Evolutionary conservation across 1,140 invertebrate species (phyloP).

Genomic region (Megalonaias nervosa): DNA sequence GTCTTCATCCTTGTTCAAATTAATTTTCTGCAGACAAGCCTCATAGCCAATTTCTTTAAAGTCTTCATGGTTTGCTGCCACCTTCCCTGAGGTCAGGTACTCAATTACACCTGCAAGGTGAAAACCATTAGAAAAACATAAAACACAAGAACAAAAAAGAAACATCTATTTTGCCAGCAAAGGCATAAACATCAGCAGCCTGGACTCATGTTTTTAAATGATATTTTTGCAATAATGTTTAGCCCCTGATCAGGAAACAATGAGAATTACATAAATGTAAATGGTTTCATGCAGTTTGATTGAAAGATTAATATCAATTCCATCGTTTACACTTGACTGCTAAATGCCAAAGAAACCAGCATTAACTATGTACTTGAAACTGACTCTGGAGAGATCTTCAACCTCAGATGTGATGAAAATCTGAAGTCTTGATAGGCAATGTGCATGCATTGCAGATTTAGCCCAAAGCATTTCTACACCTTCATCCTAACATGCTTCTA

Average conservation of each 20-base stretch:
- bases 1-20: conserved; percentile 67
- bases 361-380: too few relatives aligned
- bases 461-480: too few relatives aligned
- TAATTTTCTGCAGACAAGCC: conserved; percentile 89
- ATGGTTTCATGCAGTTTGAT: too few relatives aligned
- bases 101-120: conserved; percentile 89
- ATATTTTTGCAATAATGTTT: neutral
- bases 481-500: too few relatives aligned
- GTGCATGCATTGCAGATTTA: too few relatives aligned
- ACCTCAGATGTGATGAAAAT: too few relatives aligned
- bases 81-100: conserved; percentile 90
- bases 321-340: too few relatives aligned
- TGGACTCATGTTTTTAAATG: neutral
- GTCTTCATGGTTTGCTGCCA: conserved; percentile 92
- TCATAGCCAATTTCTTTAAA: conserved; percentile 98
- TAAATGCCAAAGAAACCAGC: too few relatives aligned
- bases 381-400: too few relatives aligned
- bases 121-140: too few relatives aligned
- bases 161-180: neutral
- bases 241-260: neutral
- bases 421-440: too few relatives aligned
- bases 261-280: neutral
- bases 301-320: too few relatives aligned
- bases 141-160: neutral
- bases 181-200: neutral